Evolutionary conservation across 2,888 invertebrate species (phyloP).

Genomic region (Miltochrista miniata): DNA sequence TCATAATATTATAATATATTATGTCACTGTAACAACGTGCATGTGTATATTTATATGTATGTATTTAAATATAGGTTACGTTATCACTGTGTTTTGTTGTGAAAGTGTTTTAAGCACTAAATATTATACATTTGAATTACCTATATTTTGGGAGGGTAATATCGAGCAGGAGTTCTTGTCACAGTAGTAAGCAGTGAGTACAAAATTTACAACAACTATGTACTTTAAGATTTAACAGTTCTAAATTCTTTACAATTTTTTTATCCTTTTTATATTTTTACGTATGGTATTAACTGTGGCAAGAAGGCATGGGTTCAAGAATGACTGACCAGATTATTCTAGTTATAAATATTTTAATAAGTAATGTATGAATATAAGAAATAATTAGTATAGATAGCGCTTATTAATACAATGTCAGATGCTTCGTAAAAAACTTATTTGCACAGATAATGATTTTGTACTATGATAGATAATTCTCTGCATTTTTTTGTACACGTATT

Average conservation of each 20-base stretch:
- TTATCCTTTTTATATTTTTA: slow-evolving; percentile 18
- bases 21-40: slow-evolving; percentile 8
- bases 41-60: slow-evolving; percentile 38
- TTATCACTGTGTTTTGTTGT: slow-evolving; percentile 40
- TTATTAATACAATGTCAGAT: slow-evolving; percentile 59
- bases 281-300: slow-evolving; percentile 55
- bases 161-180: slow-evolving; percentile 59
- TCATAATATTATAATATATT: slow-evolving; percentile 24
- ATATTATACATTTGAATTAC: slow-evolving; percentile 30
- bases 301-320: slow-evolving; percentile 60
- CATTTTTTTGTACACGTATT: slow-evolving; percentile 19
- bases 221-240: too few species aligned
- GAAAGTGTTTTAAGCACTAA: slow-evolving; percentile 35
- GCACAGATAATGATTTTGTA: slow-evolving; percentile 41
- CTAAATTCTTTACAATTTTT: too few species aligned
- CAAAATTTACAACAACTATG: too few species aligned
- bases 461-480: slow-evolving; percentile 28
- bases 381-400: slow-evolving; percentile 64
- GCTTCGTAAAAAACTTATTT: slow-evolving; percentile 58
- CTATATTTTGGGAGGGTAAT: slow-evolving; percentile 47
- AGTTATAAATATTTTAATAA: slow-evolving; percentile 67
- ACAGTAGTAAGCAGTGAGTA: slow-evolving; percentile 42
- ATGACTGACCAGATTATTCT: slow-evolving; percentile 72
- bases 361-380: slow-evolving; percentile 53
- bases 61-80: slow-evolving; percentile 26